Percentiles rank a stretch among this genome's conserved stretches.
Evolutionary conservation across 53 echinoderm and acorn worm genomes (phyloP).

Genomic region (Mesocentrotus franciscanus): DNA sequence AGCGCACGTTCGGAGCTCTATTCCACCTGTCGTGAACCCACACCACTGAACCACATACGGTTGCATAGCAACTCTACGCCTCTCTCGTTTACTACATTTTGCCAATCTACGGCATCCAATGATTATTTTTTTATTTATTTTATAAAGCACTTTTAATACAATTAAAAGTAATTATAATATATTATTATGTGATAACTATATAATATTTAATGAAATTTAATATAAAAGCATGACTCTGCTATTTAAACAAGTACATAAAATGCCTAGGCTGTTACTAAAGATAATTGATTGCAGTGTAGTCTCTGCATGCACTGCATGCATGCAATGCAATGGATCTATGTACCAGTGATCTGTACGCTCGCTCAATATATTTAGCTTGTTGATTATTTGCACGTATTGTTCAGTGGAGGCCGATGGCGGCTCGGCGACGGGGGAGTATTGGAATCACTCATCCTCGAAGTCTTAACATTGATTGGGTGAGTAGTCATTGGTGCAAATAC

Average conservation of each 20-base stretch:
- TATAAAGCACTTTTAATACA: neutral
- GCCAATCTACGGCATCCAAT: slow-evolving; percentile 1
- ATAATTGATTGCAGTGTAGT: slow-evolving; percentile 1
- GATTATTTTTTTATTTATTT: neutral
- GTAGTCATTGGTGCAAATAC: slow-evolving; percentile 56
- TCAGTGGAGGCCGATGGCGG: slow-evolving; percentile 23
- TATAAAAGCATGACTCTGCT: neutral
- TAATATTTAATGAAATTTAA: too few relatives aligned
- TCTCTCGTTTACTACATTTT: neutral
- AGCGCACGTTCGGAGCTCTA: neutral
- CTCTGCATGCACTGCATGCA: neutral
- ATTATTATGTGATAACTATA: too few relatives aligned
- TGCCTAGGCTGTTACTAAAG: neutral
- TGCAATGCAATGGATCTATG: too few relatives aligned
- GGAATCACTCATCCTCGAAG: slow-evolving; percentile 22
- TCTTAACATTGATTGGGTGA: slow-evolving; percentile 59
- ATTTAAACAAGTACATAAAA: neutral
- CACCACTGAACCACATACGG: neutral
- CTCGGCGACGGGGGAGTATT: slow-evolving; percentile 18
- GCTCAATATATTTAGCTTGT: neutral
- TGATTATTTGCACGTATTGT: neutral
- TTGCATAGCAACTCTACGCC: slow-evolving; percentile 36
- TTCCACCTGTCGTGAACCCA: slow-evolving; percentile 10
- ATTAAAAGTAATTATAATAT: neutral
- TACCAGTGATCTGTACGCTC: neutral